A percentile compares a stretch with the other conserved stretches of the same genome.
These are phyloP conservation scores for Boleophthalmus pectinirostris DNA, from an alignment of 2,113 vertebrate species.

Conservation along the genomic window DNA sequence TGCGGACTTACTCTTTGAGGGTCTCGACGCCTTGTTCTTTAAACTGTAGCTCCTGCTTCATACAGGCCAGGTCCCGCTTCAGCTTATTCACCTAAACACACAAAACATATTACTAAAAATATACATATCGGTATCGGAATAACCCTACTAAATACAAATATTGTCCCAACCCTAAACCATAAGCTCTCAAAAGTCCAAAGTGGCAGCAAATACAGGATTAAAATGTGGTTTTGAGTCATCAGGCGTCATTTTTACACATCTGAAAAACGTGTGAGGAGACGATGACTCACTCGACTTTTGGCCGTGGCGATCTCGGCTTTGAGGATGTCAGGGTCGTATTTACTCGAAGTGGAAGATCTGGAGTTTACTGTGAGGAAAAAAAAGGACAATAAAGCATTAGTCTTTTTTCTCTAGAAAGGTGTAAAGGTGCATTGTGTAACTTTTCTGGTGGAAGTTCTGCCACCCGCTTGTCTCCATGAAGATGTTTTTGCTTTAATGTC, in stretches of 20 bases:
- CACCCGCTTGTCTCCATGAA: too few species aligned
- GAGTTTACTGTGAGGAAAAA: slow-evolving; percentile 85
- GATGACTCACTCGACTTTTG: slow-evolving; percentile 89
- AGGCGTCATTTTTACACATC: too few species aligned
- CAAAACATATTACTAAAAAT: neutral
- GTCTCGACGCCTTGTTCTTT: slow-evolving; percentile 96
- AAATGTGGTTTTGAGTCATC: too few species aligned
- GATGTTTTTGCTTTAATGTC: too few species aligned
- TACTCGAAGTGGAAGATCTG: slow-evolving; percentile 92
- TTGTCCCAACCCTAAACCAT: too few species aligned
- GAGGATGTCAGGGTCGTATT: slow-evolving; percentile 97
- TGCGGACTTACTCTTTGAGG: slow-evolving; percentile 84
- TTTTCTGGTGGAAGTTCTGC: too few species aligned
- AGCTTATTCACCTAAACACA: slow-evolving; percentile 88
- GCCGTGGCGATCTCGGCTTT: slow-evolving; percentile 97
- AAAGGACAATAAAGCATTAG: neutral
- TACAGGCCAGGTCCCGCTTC: slow-evolving; percentile 93
- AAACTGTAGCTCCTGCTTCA: slow-evolving; percentile 93
- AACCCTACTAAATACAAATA: too few species aligned
- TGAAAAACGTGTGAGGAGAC: neutral
- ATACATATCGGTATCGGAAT: too few species aligned
- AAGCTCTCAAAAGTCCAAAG: too few species aligned
- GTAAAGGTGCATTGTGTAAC: too few species aligned
- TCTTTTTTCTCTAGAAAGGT: too few species aligned
- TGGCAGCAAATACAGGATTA: too few species aligned